Base-by-base conservation (phyloP, 2,797 vertebrate genomes). In the Rhabdophis nuchalis region DNA sequence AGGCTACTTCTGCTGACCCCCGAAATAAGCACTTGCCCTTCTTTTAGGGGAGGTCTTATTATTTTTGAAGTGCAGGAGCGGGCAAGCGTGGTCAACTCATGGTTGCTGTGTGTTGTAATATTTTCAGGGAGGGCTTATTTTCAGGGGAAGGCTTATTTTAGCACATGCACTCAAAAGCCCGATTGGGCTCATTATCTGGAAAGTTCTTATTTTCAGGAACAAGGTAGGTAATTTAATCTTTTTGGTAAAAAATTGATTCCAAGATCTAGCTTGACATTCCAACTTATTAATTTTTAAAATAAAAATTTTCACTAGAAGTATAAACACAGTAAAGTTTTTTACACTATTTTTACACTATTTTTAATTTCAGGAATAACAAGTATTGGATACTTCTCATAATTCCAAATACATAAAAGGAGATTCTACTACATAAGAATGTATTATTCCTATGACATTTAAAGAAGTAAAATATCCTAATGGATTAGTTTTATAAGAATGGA, bases 401-500 rank as follows among this genome's bases (percentile, higher is more conserved):
- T 91, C 91, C 91, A 50, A 90, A 96, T 92, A 92, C 89, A 56
- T 82, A 95, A 58, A 90, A 8, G 72, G 23, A 92, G 72, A 86
- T 14, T 18, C 88, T 82, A 92, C 82, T 53, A 5, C 58, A 77
- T 77, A n/a, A 1, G 1, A 92, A 95, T 93, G 87, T 92, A 90
- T 54, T 61, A 93, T 92, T 92, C 68, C 82, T 91, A 91, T 87
- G 58, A 72, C 91, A 94, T 93, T 7, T 77, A 88, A 91, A 57
- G 91, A 96, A 96, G n/a, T 27, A 61, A 0, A 93, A 93, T 94
- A 36, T 93, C 82, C 95, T 95, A 94, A 96, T 94, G 93, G 93
- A 92, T 93, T 68, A 94, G 95, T 92, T 16, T 93, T 92, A 61
- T 8, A 96, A 96, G 95, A 95, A 98, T 98, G 98, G 98, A 99